These are phyloP conservation scores for Cervus canadensis DNA, from an alignment of 2,113 vertebrate genomes.

Conservation along the genomic window DNA sequence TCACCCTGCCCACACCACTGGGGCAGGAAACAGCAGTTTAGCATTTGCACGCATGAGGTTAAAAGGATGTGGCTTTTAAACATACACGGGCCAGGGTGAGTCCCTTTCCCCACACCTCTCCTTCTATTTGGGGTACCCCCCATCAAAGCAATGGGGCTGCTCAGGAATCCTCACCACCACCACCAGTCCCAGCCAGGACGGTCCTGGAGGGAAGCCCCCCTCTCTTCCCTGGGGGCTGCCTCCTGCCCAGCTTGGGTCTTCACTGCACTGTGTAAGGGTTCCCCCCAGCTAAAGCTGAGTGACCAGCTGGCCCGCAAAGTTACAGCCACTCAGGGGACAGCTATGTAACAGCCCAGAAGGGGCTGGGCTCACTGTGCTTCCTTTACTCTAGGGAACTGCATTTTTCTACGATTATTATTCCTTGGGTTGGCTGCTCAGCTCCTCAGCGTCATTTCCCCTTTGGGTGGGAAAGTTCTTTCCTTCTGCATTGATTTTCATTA, in stretches of 20 bases:
- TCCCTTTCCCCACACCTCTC: not conserved
- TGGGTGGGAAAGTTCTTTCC: slow-evolving; percentile 82
- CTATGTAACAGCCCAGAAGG: slow-evolving; percentile 67
- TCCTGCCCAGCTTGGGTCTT: not conserved
- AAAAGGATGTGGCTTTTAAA: slow-evolving; percentile 55
- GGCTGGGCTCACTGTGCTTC: slow-evolving; percentile 76
- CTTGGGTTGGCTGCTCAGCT: slow-evolving; percentile 78
- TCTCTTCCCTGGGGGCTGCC: not conserved
- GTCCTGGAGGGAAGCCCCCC: not conserved
- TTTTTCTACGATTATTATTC: slow-evolving; percentile 85
- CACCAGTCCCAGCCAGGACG: not conserved
- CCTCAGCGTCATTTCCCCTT: slow-evolving; percentile 81
- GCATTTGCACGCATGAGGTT: not conserved
- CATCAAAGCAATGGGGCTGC: not conserved
- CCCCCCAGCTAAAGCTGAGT: slow-evolving; percentile 25
- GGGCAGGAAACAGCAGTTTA: slow-evolving; percentile 4
- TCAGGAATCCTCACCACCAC: not conserved
- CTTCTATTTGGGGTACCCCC: not conserved
- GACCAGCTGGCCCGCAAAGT: slow-evolving; percentile 41
- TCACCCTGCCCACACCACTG: not conserved
- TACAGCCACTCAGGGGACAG: slow-evolving; percentile 67
- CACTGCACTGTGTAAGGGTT: not conserved
- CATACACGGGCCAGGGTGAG: not conserved
- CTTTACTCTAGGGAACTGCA: slow-evolving; percentile 79
- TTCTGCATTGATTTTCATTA: slow-evolving; percentile 68